A percentile compares a stretch with the other conserved stretches of the same genome.
Conservation (phyloP, 2,113 vertebrate genomes). For the Aphyosemion australe region DNA sequence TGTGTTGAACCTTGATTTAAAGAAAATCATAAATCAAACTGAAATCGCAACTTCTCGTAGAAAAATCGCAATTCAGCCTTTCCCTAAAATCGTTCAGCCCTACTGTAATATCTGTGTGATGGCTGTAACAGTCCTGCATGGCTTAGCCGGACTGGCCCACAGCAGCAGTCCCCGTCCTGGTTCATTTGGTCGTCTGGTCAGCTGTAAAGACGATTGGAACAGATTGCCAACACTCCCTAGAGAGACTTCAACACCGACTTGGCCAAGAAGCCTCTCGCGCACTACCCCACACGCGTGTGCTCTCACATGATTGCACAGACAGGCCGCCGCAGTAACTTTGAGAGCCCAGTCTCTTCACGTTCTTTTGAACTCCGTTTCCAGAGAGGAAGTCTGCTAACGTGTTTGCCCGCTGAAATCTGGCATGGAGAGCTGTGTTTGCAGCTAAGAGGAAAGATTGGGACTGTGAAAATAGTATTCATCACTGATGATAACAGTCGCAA, state of each 20-base stretch:
- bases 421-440: constrained; percentile 43
- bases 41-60: no score
- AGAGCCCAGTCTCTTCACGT: constrained; percentile 73
- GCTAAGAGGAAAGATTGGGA: constrained; percentile 24
- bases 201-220: constrained; percentile 85
- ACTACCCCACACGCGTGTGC: constrained; percentile 52
- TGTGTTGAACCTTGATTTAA: no score
- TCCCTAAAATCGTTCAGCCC: no score
- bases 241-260: constrained; percentile 75
- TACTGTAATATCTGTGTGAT: constrained; percentile 72
- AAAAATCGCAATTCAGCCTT: no score
- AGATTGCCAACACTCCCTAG: constrained; percentile 82
- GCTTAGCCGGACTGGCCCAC: constrained; percentile 76
- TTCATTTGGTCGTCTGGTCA: constrained; percentile 81
- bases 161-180: constrained; percentile 82
- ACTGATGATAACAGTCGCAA: constrained; percentile 53
- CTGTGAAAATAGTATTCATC: constrained; percentile 53
- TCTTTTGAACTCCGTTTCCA: constrained; percentile 61
- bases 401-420: constrained; percentile 56
- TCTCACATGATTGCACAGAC: constrained; percentile 68
- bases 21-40: no score
- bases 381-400: constrained; percentile 57
- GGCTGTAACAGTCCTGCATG: constrained; percentile 75
- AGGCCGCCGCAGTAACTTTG: constrained; percentile 59
- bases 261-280: constrained; percentile 74